Conservation (phyloP, 2,797 vertebrate species). For the Pseudotriccus pelzelni region DNA sequence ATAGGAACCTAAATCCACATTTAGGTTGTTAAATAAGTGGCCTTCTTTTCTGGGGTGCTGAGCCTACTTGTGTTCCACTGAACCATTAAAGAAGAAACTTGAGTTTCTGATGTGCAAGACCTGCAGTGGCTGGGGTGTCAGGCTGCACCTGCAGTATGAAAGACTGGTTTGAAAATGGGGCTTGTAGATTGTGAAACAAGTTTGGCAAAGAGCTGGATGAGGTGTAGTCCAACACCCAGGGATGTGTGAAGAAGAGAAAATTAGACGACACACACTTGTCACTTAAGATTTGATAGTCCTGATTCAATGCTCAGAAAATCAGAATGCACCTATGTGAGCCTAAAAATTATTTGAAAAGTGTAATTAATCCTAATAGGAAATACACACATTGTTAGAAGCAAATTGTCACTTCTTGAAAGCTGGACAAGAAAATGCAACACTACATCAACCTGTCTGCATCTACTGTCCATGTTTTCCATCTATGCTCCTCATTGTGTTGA, state of each 20-base stretch:
- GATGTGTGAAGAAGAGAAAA: not conserved
- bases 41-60: conserved; percentile 3
- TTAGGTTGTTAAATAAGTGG: conserved; percentile 23
- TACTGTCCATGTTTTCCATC: not conserved
- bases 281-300: fast-evolving
- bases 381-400: not conserved
- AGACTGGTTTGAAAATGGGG: not conserved
- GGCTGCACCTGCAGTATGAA: not conserved
- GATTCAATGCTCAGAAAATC: not conserved
- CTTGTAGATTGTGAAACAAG: not conserved
- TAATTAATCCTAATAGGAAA: not conserved
- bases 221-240: not conserved
- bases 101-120: not conserved
- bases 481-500: not conserved
- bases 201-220: not conserved
- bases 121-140: not conserved
- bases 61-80: not conserved
- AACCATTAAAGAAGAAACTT: not conserved
- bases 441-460: not conserved
- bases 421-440: not conserved
- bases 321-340: not conserved
- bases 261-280: fast-evolving
- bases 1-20: conserved; percentile 6
- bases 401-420: not conserved
- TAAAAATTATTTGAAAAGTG: not conserved